Evolutionary conservation across 2,797 vertebrate species (phyloP).

Genomic region (Poecilia wingei): DNA sequence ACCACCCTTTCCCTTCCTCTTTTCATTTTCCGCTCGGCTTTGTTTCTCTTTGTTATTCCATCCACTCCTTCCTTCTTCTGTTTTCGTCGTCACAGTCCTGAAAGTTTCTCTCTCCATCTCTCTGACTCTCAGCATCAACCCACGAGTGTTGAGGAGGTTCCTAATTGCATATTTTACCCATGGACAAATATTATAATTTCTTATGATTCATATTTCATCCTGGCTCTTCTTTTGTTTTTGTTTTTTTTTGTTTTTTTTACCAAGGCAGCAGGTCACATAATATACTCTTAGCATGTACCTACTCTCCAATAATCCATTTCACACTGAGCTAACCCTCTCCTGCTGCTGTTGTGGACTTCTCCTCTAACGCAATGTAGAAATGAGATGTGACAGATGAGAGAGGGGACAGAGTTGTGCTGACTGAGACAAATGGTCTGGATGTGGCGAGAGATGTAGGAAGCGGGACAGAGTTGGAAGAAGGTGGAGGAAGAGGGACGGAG

Average conservation of each 20-base stretch:
- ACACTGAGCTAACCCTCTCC: constrained; percentile 54
- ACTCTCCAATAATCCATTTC: constrained; percentile 71
- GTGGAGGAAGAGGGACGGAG: constrained; percentile 3
- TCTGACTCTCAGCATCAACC: constrained; percentile 15
- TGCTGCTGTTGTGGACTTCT: constrained; percentile 47
- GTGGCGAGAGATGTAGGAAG: constrained; percentile 30
- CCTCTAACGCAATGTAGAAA: constrained; percentile 35
- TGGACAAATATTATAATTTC: constrained; percentile 34
- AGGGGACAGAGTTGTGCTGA: constrained; percentile 35
- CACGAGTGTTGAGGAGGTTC: constrained; percentile 10
- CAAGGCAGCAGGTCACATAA: constrained; percentile 45
- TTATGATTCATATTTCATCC: constrained; percentile 46
- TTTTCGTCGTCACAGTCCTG: constrained; percentile 5
- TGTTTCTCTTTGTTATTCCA: background rate
- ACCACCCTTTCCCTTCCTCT: constrained; percentile 32
- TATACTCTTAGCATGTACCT: constrained; percentile 54
- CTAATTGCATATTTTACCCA: constrained; percentile 10
- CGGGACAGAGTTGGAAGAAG: constrained; percentile 1
- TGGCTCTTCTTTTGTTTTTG: constrained; percentile 27
- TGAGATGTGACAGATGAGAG: constrained; percentile 59
- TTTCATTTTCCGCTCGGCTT: constrained; percentile 20
- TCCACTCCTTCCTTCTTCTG: constrained; percentile 10
- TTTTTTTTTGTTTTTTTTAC: constrained; percentile 3
- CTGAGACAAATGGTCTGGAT: constrained; percentile 33
- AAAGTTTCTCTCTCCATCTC: constrained; percentile 12